Evolutionary conservation across 2,888 invertebrate genomes (phyloP).

Genomic region (Caenorhabditis sp.): DNA sequence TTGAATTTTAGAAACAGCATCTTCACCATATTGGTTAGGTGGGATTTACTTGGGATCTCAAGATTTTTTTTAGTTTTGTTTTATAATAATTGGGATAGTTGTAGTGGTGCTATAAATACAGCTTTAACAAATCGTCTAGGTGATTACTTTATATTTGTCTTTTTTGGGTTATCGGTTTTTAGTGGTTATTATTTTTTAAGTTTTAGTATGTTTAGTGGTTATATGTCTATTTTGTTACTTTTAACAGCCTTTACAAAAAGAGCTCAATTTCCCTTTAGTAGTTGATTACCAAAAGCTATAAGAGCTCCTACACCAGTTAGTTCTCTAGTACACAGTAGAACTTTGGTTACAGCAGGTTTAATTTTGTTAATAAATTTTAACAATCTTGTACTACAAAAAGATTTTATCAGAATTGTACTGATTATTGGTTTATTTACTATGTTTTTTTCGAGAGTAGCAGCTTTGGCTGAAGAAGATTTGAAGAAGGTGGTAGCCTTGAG

Average conservation of each 20-base stretch:
- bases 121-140: conserved; percentile 81
- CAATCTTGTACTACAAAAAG: conserved; percentile 76
- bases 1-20: conserved; percentile 56
- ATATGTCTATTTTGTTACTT: conserved; percentile 72
- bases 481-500: conserved; percentile 60
- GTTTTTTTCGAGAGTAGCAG: conserved; percentile 54
- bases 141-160: conserved; percentile 77
- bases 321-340: conserved; percentile 82
- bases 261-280: conserved; percentile 83
- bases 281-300: conserved; percentile 81
- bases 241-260: conserved; percentile 80
- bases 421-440: conserved; percentile 72
- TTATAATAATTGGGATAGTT: conserved; percentile 62
- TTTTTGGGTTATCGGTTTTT: conserved; percentile 74
- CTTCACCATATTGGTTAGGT: conserved; percentile 54
- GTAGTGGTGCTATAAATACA: conserved; percentile 76
- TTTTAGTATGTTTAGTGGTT: conserved; percentile 53
- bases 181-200: conserved; percentile 73
- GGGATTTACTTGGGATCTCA: conserved; percentile 56
- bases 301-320: conserved; percentile 82
- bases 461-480: conserved; percentile 55
- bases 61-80: conserved; percentile 55
- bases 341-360: conserved; percentile 81
- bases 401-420: conserved; percentile 77
- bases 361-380: conserved; percentile 61